These are phyloP conservation scores for Tethya wilhelma DNA, from an alignment of 37 sponge, comb jelly and placozoan species.

Conservation along the genomic window DNA sequence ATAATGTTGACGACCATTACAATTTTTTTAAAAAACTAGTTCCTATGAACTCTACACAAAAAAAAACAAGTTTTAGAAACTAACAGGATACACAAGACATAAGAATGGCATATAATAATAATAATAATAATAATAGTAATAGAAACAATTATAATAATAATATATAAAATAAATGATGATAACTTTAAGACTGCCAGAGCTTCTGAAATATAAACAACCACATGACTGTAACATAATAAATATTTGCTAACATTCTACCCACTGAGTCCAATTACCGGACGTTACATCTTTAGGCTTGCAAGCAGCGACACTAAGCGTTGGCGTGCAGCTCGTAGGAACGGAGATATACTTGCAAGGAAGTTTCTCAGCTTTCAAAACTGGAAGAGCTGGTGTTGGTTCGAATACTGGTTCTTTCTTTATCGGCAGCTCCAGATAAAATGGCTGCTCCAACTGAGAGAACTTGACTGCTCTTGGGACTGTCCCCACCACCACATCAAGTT, in stretches of 20 bases:
- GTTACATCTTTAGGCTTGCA: slow-evolving; percentile 41
- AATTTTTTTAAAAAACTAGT: too few relatives aligned
- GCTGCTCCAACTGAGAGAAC: slow-evolving; percentile 43
- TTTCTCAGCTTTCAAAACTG: neutral
- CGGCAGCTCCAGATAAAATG: slow-evolving; percentile 71
- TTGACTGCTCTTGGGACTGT: slow-evolving; percentile 46
- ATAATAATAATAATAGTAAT: neutral
- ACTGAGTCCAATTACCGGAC: slow-evolving; percentile 36
- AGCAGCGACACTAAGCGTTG: slow-evolving; percentile 23
- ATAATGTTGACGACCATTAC: too few relatives aligned
- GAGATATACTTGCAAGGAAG: slow-evolving; percentile 15
- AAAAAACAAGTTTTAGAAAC: too few relatives aligned
- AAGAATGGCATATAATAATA: neutral
- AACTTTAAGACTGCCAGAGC: too few relatives aligned
- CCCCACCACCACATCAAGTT: neutral
- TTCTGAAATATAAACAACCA: too few relatives aligned
- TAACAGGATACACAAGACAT: neutral
- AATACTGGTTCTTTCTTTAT: slow-evolving; percentile 50
- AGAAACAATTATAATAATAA: too few relatives aligned
- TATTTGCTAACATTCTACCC: neutral
- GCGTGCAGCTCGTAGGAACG: neutral
- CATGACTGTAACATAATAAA: neutral
- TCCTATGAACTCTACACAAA: too few relatives aligned
- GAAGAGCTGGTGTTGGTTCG: neutral
- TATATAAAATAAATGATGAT: too few relatives aligned